Evolutionary conservation across 2,888 invertebrate species (phyloP).

Genomic region (Leptinotarsa juncta): DNA sequence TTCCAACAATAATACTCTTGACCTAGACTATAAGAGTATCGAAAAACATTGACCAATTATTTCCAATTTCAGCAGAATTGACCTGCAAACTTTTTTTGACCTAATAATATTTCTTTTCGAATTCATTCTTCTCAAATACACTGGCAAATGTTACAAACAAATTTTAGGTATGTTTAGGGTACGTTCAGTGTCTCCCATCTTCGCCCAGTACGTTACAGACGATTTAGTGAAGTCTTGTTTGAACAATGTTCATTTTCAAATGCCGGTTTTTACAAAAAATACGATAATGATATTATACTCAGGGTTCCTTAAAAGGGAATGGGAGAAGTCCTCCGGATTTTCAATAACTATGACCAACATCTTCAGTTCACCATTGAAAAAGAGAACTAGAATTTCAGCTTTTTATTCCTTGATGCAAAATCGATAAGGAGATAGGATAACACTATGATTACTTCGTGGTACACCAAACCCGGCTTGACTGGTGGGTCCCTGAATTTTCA

Average conservation of each 20-base stretch:
- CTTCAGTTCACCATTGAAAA: conserved; percentile 27
- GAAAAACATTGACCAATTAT: neutral
- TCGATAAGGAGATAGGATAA: conserved; percentile 32
- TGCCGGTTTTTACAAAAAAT: conserved; percentile 36
- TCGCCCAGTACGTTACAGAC: conserved; percentile 39
- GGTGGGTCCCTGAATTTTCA: conserved; percentile 25
- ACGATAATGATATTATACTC: conserved; percentile 26
- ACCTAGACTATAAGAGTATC: neutral
- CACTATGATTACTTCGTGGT: conserved; percentile 39
- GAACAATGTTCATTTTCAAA: conserved; percentile 27
- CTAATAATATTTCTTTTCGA: neutral
- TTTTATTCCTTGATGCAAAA: conserved; percentile 39
- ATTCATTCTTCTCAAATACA: neutral
- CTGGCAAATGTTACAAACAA: conserved; percentile 26
- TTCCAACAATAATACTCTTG: neutral
- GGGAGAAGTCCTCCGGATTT: conserved; percentile 9
- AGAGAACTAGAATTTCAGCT: conserved; percentile 19
- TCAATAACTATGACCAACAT: conserved; percentile 6
- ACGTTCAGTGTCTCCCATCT: conserved; percentile 29
- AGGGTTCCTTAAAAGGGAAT: conserved; percentile 3
- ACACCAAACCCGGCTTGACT: conserved; percentile 35
- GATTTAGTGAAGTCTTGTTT: conserved; percentile 29
- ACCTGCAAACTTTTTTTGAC: neutral
- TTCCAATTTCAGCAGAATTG: neutral
- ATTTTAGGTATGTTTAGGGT: conserved; percentile 36